Conservation (phyloP, 2,888 invertebrate species). For the Aporophyla nigra region DNA sequence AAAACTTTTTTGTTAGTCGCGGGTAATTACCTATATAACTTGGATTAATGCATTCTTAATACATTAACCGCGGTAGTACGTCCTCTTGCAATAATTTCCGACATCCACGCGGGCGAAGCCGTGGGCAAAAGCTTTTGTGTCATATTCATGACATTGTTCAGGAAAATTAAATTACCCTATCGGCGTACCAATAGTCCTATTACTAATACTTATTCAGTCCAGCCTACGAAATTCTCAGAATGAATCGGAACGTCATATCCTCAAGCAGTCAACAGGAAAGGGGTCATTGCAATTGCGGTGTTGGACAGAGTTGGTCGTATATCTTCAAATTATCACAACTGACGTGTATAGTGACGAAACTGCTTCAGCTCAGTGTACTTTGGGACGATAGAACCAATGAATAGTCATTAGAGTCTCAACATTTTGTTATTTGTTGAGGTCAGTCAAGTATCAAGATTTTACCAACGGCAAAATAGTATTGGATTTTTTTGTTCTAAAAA, state of each 20-base stretch:
- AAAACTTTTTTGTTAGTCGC: no score
- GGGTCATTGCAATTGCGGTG: constrained; percentile 50
- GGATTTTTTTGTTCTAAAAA: neutral
- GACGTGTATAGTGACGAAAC: constrained; percentile 33
- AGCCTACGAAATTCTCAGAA: constrained; percentile 20
- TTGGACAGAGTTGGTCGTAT: constrained; percentile 32
- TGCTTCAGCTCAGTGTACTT: constrained; percentile 1
- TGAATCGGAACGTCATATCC: constrained; percentile 31
- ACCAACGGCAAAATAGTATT: neutral
- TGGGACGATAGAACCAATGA: neutral
- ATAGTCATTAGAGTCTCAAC: neutral
- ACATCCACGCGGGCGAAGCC: no score
- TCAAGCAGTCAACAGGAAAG: constrained; percentile 38
- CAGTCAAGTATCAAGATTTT: neutral
- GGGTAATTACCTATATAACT: no score
- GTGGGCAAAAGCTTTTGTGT: no score
- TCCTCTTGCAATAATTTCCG: no score
- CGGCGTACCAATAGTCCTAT: neutral
- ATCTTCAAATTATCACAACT: constrained; percentile 48
- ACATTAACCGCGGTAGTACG: no score
- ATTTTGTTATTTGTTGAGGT: neutral
- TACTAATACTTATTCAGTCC: neutral
- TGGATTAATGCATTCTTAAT: no score
- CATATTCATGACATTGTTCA: no score
- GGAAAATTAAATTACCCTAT: neutral